phyloP scores from a whole-genome alignment of 92 coral and sea anemone species.

The Hydrozoanthus gracilis region DNA sequence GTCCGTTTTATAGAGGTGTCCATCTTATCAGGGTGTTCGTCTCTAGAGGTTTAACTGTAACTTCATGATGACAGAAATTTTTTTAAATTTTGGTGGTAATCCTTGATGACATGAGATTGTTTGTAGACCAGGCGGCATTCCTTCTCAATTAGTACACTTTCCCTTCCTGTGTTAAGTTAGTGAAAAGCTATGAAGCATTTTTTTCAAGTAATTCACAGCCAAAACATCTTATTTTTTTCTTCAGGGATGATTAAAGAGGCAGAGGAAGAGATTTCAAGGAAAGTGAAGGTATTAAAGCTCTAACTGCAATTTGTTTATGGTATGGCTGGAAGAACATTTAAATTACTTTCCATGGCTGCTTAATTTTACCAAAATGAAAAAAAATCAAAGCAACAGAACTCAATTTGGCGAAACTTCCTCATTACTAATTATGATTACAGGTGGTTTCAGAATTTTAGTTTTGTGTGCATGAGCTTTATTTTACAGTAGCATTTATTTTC shows the following conservation, averaged over 20 bases:
- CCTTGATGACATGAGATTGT: too few species aligned
- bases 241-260: slow-evolving; percentile 97
- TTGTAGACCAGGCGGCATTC: too few species aligned
- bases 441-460: background rate
- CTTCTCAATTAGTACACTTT: background rate
- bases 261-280: slow-evolving; percentile 89
- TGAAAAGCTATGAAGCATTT: background rate
- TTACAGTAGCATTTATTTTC: background rate
- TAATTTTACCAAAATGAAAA: background rate
- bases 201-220: background rate
- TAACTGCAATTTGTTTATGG: background rate
- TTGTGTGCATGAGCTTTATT: background rate
- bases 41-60: too few species aligned
- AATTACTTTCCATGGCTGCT: background rate
- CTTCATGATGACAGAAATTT: too few species aligned
- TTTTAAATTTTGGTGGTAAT: too few species aligned
- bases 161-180: background rate
- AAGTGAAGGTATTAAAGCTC: slow-evolving; percentile 72
- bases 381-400: background rate
- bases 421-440: background rate
- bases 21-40: background rate
- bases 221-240: background rate
- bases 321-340: background rate
- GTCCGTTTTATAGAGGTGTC: too few species aligned
- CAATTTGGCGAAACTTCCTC: background rate